Evolutionary conservation across 2,797 vertebrate genomes (phyloP), one percentile per base, ranked within the genome.

Genomic region (Gambelia wislizenii): DNA sequence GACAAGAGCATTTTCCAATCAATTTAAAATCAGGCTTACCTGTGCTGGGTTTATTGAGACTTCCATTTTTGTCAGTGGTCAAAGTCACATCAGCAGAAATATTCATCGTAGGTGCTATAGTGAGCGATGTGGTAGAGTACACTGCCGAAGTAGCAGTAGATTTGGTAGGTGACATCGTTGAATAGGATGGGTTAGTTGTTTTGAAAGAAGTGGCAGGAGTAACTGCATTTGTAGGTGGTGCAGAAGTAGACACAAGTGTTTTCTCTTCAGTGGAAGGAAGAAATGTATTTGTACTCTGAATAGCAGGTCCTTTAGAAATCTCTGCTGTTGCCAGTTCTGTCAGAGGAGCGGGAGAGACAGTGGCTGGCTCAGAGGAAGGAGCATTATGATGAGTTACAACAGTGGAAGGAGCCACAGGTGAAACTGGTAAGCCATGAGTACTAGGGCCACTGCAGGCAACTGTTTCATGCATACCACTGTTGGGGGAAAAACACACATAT

Each of bases 401-500:
- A 78, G 59, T 33, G 14, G 91, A 80, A 91, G 94, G 75, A 89
- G 16, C 30, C 86, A 67, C 85, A 88, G 18, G 91, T 90, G 70
- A 39, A 16, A 83, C 82, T 56, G 94, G 90, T 90, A 87, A 44
- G 79, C 77, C 89, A 85, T 75, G 47, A 84, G 84, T 70, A 74
- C 67, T 42, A 44, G 39, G 1, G n/a, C 64, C 86, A 92, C 86
- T 54, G 69, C 95, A 95, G 88, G 86, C 78, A 91, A 96, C 39
- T 18, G 95, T 93, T 81, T 95, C 87, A 92, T 97, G 90, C 72
- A 95, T 91, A 85, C 93, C 94, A 91, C 97, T 97, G 91, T 82
- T 94, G 42, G 25, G 20, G 20, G 5, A 25, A 42, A 22, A 9
- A 36, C 18, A 47, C 4, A 76, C 10, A 76, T 42, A 80, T 82